A percentile compares a stretch with the other conserved stretches of the same genome.
phyloP scores from a whole-genome alignment of 2,888 invertebrate species.

The Poecilus cupreus region DNA sequence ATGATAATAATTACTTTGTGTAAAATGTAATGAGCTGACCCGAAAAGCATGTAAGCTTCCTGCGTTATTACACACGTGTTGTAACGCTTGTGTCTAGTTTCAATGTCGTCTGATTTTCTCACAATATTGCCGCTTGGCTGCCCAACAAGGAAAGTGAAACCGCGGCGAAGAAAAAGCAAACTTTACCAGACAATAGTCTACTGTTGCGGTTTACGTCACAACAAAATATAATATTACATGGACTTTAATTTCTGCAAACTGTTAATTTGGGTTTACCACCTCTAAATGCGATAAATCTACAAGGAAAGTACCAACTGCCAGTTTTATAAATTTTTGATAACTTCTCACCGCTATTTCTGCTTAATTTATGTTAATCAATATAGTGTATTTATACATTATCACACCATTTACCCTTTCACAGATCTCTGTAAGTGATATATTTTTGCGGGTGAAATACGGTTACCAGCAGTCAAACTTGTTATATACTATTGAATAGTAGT shows the following conservation, averaged over 20 bases:
- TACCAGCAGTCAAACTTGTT: too few species aligned
- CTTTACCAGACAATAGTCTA: conserved; percentile 31
- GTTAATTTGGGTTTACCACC: neutral
- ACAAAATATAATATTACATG: conserved; percentile 32
- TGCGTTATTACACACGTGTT: conserved; percentile 43
- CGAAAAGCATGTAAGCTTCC: conserved; percentile 36
- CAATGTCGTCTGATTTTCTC: conserved; percentile 57
- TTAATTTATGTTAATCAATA: too few species aligned
- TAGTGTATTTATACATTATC: too few species aligned
- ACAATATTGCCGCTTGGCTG: conserved; percentile 56
- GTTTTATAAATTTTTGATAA: too few species aligned
- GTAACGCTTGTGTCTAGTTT: conserved; percentile 30
- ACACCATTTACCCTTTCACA: too few species aligned
- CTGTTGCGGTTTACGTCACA: conserved; percentile 29
- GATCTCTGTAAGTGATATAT: too few species aligned
- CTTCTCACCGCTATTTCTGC: too few species aligned
- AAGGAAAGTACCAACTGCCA: too few species aligned
- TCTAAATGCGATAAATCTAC: too few species aligned
- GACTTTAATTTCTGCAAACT: conserved; percentile 2
- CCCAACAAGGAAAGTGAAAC: conserved; percentile 57
- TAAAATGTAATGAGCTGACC: neutral
- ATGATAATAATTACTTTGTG: neutral
- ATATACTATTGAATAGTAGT: too few species aligned
- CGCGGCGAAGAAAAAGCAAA: conserved; percentile 30
- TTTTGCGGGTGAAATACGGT: too few species aligned